Conservation (phyloP, 2,888 invertebrate species). For the Lepas anatifera region DNA sequence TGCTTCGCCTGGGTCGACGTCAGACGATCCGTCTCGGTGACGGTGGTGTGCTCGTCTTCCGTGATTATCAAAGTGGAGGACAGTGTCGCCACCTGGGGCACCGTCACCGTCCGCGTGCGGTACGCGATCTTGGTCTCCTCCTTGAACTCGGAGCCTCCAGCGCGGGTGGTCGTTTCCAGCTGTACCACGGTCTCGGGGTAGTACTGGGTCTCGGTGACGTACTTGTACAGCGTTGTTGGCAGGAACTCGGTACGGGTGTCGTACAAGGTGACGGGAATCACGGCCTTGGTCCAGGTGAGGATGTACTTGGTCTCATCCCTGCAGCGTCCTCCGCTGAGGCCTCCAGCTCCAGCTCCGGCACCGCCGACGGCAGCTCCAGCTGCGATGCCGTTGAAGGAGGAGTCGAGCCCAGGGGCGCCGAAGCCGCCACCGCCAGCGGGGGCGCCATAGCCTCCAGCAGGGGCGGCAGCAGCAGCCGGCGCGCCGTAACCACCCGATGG, state of each 20-base stretch:
- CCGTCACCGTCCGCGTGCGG: not conserved
- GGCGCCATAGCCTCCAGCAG: no score
- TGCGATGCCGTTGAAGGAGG: not conserved
- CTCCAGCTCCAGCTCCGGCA: not conserved
- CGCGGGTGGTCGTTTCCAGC: slow-evolving; percentile 13
- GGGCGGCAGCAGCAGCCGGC: no score
- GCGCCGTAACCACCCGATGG: not conserved
- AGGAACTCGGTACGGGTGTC: slow-evolving; percentile 13
- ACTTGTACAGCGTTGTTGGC: slow-evolving; percentile 13
- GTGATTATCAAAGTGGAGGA: slow-evolving; percentile 11
- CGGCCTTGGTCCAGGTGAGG: slow-evolving; percentile 13
- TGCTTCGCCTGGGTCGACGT: slow-evolving; percentile 1
- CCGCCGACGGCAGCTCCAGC: not conserved
- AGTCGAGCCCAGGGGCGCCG: not conserved
- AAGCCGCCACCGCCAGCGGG: no score
- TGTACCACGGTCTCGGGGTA: not conserved
- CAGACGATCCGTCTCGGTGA: slow-evolving; percentile 5
- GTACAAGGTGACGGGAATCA: slow-evolving; percentile 10
- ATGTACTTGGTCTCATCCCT: slow-evolving; percentile 13
- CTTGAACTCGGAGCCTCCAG: slow-evolving; percentile 11
- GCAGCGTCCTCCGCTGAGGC: not conserved
- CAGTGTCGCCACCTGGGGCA: not conserved
- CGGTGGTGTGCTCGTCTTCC: slow-evolving; percentile 8
- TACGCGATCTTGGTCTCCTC: slow-evolving; percentile 14
- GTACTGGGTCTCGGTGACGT: slow-evolving; percentile 13